Base-by-base conservation (phyloP, 23 tunicate genomes). In the Trididemnum nubilum region DNA sequence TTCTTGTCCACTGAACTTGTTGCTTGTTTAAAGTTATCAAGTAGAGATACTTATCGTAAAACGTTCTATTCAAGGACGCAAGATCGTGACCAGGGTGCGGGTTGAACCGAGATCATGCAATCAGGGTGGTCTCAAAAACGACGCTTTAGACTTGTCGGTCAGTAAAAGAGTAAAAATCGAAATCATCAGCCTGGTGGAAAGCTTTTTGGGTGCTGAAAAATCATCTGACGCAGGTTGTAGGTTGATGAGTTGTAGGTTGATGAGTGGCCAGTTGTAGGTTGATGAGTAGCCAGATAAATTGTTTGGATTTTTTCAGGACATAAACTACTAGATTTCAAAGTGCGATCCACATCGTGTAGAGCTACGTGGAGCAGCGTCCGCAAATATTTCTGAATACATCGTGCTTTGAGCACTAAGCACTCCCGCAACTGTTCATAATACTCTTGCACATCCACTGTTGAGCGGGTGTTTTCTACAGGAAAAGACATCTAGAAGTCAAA, bases 391-490 rank as follows among this genome's bases (percentile, higher is more conserved):
- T 44, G 12, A 44, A 44, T 44, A 15, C 54, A 7, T 44, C 54
- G 15, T 7, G 54, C 54, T 44, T 44, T 44, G 54, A 44, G 54
- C 15, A 15, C 15, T 7, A 44, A 7, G 54, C 54, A 15, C 54
- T 44, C 54, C 9, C 9, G 15, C 54, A 44, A 44, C 54, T 44
- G 15, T 44, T 44, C 15, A 44, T 44, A 7, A 44, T 7, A 44
- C 54, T 7, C 54, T 44, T 44, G 12, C 9, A 44, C 12, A 9
- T 9, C 54, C 54, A 15, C 54, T 9, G 54, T 44, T 44, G 15
- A 44, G 54, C 54, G 54, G 54, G 54, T 44, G 54, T 44, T 44
- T 44, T 44, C 54, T 44, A 44, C 54, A 44, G 54, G 54, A 44
- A 44, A 44, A 15, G 54, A 44, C 54, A 44, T 44, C 15, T 15